Conservation (phyloP, 2,113 vertebrate genomes). For the Spheniscus mendiculus region DNA sequence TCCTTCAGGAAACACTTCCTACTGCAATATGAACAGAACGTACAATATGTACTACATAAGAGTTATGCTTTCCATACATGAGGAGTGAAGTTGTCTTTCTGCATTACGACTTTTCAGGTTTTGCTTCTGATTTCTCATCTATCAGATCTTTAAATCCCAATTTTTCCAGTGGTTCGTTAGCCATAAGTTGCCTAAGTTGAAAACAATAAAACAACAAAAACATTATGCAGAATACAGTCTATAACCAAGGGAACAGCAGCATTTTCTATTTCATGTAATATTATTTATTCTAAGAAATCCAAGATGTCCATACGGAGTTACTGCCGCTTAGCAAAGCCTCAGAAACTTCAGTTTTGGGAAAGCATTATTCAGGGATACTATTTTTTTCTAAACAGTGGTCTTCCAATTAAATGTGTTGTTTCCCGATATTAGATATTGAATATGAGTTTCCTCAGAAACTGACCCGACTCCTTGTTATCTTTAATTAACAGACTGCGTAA, state of each 20-base stretch:
- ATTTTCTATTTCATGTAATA: not conserved
- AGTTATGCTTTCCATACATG: not conserved
- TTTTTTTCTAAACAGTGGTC: not conserved
- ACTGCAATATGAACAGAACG: not conserved
- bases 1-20: not conserved
- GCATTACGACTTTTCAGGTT: slow-evolving; percentile 52
- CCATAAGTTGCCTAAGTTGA: slow-evolving; percentile 88
- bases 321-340: not conserved
- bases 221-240: not conserved
- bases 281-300: not conserved
- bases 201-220: not conserved
- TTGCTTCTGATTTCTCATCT: slow-evolving; percentile 62
- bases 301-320: rapidly evolving
- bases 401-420: not conserved
- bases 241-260: not conserved
- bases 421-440: not conserved
- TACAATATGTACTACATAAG: not conserved
- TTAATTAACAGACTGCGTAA: not conserved
- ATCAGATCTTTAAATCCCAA: slow-evolving; percentile 89
- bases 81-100: not conserved
- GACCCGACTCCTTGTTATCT: not conserved
- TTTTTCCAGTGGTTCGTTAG: slow-evolving; percentile 89
- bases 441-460: not conserved
- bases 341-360: not conserved
- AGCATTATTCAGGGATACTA: not conserved